Conservation (phyloP, 1,140 invertebrate genomes). For the Micrasema longulum region DNA sequence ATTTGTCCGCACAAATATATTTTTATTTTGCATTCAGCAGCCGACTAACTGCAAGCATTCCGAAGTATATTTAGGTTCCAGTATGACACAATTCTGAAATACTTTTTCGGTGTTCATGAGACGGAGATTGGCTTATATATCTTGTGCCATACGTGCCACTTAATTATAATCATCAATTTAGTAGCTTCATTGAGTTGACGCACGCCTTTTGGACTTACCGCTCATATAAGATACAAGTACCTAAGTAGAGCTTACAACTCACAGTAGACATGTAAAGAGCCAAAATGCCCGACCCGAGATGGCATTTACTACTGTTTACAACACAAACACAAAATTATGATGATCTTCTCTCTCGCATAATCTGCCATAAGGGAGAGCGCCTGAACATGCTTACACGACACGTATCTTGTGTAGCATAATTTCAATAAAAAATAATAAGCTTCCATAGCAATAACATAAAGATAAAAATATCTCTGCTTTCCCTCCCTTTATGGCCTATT, state of each 20-base stretch:
- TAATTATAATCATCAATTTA: conserved; percentile 44
- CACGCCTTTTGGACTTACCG: conserved; percentile 1
- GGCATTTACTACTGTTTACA: neutral
- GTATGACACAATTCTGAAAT: neutral
- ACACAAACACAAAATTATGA: neutral
- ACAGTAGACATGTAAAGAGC: neutral
- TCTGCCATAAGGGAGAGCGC: neutral
- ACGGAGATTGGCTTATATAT: conserved; percentile 35
- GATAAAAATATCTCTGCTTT: conserved; percentile 13
- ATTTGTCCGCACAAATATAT: no score
- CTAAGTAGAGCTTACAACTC: no score
- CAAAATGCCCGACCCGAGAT: neutral
- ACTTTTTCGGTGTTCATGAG: conserved; percentile 7
- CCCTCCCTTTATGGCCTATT: conserved; percentile 29
- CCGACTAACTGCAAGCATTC: no score
- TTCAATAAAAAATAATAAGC: conserved; percentile 41
- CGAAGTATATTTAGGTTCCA: no score
- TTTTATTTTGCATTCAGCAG: no score
- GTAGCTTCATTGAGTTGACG: conserved; percentile 15
- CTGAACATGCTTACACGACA: conserved; percentile 13
- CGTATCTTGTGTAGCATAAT: conserved; percentile 2
- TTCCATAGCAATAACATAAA: conserved; percentile 23
- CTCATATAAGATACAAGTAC: neutral
- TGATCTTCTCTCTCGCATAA: neutral
- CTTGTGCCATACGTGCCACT: conserved; percentile 40